Evolutionary conservation across 2,888 invertebrate species (phyloP).

Genomic region (Synanthedon vespiformis): DNA sequence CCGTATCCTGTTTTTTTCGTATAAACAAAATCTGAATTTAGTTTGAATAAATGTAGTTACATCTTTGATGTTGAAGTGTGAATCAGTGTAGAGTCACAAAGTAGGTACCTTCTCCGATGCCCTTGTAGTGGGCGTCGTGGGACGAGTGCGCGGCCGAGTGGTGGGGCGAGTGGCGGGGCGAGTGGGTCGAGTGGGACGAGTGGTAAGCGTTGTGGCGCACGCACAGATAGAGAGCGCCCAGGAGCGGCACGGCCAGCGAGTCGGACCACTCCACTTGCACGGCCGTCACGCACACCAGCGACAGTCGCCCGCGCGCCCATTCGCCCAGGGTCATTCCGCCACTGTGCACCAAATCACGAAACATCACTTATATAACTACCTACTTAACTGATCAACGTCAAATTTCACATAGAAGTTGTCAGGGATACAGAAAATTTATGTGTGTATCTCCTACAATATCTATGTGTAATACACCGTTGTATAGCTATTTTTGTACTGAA

Average conservation of each 20-base stretch:
- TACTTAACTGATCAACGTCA: background rate
- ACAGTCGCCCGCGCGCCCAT: conserved; percentile 38
- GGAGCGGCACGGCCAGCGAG: conserved; percentile 51
- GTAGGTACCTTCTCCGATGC: conserved; percentile 2
- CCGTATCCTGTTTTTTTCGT: too few species aligned
- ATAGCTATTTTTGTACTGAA: too few species aligned
- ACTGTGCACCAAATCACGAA: conserved; percentile 15
- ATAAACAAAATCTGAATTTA: too few species aligned
- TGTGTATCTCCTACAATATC: too few species aligned
- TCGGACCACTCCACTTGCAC: conserved; percentile 54
- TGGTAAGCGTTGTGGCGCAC: conserved; percentile 43
- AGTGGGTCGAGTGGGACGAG: conserved; percentile 12
- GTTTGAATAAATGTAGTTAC: too few species aligned
- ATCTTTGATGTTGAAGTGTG: too few species aligned
- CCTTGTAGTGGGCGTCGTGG: conserved; percentile 8
- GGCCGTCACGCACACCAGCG: conserved; percentile 53
- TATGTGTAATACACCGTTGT: too few species aligned
- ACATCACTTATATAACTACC: too few species aligned
- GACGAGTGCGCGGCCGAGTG: background rate
- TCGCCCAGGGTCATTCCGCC: conserved; percentile 53
- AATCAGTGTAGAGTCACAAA: too few species aligned
- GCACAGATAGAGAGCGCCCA: conserved; percentile 55
- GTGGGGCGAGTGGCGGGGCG: conserved; percentile 12
- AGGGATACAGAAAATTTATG: too few species aligned
- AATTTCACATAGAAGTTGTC: background rate